These are phyloP conservation scores for Oscheius onirici DNA, from an alignment of 2,888 invertebrate species.

Conservation along the genomic window DNA sequence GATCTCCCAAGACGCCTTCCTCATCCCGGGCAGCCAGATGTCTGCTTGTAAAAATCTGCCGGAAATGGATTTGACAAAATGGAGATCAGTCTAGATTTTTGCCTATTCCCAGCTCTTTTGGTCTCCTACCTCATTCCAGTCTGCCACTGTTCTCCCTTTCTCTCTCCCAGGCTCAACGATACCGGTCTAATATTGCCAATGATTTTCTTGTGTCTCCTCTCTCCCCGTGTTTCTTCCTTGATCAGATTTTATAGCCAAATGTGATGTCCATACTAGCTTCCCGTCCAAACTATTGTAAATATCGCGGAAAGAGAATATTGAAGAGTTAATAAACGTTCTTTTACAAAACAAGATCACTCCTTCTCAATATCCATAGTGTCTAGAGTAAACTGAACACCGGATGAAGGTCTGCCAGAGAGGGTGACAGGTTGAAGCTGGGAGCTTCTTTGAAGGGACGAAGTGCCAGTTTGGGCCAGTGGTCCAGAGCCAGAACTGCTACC, in stretches of 20 bases:
- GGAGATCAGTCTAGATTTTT: slow-evolving; percentile 47
- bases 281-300: background rate
- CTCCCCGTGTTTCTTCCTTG: background rate
- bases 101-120: background rate
- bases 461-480: background rate
- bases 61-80: slow-evolving; percentile 64
- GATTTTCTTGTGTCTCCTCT: background rate
- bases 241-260: background rate
- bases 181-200: slow-evolving; percentile 37
- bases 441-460: no score
- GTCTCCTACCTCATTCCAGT: slow-evolving; percentile 10
- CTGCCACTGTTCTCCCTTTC: background rate
- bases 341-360: background rate
- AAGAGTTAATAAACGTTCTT: background rate
- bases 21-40: slow-evolving; percentile 53
- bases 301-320: background rate
- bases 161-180: slow-evolving; percentile 27
- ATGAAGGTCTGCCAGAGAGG: background rate
- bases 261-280: background rate
- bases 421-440: background rate
- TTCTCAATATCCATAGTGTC: no score
- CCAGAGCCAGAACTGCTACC: background rate
- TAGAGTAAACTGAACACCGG: no score
- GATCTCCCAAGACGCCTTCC: slow-evolving; percentile 57
- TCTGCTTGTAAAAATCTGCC: slow-evolving; percentile 64